Evolutionary conservation across 2,888 invertebrate genomes (phyloP), one percentile per base, ranked within the genome.

Genomic region (Zhuqinia jingwanae): DNA sequence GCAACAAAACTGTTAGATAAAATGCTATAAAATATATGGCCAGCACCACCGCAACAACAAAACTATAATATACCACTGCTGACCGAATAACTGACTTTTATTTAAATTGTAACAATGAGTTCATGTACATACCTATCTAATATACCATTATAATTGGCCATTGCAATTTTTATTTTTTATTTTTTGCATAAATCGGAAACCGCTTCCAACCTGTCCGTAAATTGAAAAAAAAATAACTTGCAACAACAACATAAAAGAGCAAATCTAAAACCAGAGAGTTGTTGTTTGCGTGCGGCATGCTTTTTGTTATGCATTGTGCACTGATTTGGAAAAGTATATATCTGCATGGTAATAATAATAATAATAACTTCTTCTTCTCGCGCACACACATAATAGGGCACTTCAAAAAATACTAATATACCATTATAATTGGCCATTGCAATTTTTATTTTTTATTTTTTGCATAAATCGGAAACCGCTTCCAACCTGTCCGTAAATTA

Each of bases 31-130:
- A 53, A 53, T 53, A 53, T 15, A 47, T 42, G 42, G 50, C 2
- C 50, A 50, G 50, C 15, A 53, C 47, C n/a, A 47, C 53, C 53
- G 53, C 17, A 53, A 53, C 8, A 36, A 53, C 53, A 53, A n/a
- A n/a, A 53, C 53, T 53, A 53, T n/a, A n/a, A n/a, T n/a, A n/a
- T 20, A 2, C 1, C 11, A 63, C 77, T 77, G 58, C 42, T 79
- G 50, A 65, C 80, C 68, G 68, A 53, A 65, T 68, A 68, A 80
- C 80, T 68, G 68, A 68, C 53, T 68, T 80, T 80, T 20, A 65
- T 42, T 2, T 22, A 42, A 80, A 68, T 53, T 36, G 56, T 56
- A 68, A 68, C 68, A 70, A 70, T 36, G 8, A 36, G 36, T 36
- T 36, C 36, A 36, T 36, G 8, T n/a, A 36, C 8, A 36, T 36